Base-by-base conservation (phyloP, 2,797 vertebrate genomes). In the Acipenser oxyrinchus region DNA sequence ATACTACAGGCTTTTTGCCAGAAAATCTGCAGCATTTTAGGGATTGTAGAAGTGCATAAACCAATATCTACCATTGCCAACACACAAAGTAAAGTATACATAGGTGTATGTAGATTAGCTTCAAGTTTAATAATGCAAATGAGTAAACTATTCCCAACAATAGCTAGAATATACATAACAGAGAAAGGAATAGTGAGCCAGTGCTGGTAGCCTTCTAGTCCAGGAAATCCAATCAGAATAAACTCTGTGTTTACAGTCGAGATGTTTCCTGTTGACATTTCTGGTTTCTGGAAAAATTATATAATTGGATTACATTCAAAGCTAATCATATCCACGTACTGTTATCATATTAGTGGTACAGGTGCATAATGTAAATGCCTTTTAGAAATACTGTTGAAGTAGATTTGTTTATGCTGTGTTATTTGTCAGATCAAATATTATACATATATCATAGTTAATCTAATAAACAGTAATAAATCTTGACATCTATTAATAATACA, bases 71-170 rank as follows among this genome's bases (percentile, higher is more conserved):
- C 76, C 69, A 81, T 62, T 6, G 74, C 74, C 7, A 82, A 64
- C 71, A 79, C 69, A 12, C 66, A 81, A 11, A 80, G 74, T 62
- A 83, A 75, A 48, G 63, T 74, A 65, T 76, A 79, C 78, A 75
- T 76, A 60, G 75, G 73, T n/a, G 78, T 76, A 4, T 75, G 74
- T 7, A 80, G 68, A 63, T 51, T 48, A 60, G 65, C 0, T 5
- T 77, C 77, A 23, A 0, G 2, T n/a, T 13, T 1, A 53, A 75
- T 65, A 49, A 77, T 15, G 12, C 13, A 3, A 50, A 82, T 71
- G 12, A 82, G 52, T 1, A 64, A 72, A n/a, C 72, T 66, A 61
- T 80, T 79, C 1, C 77, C 70, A 62, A 75, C 49, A 18, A 80
- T 74, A 50, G 76, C 78, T 59, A 68, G 12, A 48, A 73, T 55